Conservation (phyloP, 2,888 invertebrate genomes). For the Drosophila prostipennis region DNA sequence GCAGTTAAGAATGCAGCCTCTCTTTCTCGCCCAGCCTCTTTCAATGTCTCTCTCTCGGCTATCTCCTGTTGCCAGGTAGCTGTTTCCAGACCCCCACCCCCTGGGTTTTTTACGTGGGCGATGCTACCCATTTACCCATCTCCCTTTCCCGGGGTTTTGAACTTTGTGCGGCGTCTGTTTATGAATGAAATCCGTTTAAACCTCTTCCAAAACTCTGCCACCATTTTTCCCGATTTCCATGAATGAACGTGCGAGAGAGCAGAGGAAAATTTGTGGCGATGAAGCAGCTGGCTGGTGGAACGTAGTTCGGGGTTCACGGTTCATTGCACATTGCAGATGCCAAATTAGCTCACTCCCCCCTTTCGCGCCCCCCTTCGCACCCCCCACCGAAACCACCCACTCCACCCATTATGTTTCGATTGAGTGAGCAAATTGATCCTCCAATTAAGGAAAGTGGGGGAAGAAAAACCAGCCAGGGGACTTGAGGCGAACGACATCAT, state of each 20-base stretch:
- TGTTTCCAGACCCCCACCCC: not conserved
- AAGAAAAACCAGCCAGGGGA: not conserved
- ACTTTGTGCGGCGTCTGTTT: slow-evolving; percentile 62
- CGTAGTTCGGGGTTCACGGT: slow-evolving; percentile 39
- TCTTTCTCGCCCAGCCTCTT: slow-evolving; percentile 14
- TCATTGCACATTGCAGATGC: slow-evolving; percentile 56
- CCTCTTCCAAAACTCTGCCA: slow-evolving; percentile 2
- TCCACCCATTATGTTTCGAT: slow-evolving; percentile 44
- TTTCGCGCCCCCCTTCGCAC: not conserved
- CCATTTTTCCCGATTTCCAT: slow-evolving; percentile 34
- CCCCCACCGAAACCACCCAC: too few relatives aligned
- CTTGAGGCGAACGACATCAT: slow-evolving; percentile 7
- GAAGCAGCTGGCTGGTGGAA: slow-evolving; percentile 18
- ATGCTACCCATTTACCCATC: not conserved
- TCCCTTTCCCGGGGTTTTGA: slow-evolving; percentile 44
- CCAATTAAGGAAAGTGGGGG: slow-evolving; percentile 37
- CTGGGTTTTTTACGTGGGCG: slow-evolving; percentile 28
- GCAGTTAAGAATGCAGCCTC: slow-evolving; percentile 62
- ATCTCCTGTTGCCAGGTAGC: slow-evolving; percentile 32
- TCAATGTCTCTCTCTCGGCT: slow-evolving; percentile 48
- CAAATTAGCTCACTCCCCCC: slow-evolving; percentile 48
- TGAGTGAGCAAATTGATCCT: slow-evolving; percentile 50
- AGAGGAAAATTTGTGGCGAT: slow-evolving; percentile 2
- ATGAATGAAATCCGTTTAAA: slow-evolving; percentile 71
- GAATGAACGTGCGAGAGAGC: slow-evolving; percentile 36